Evolutionary conservation across 1,140 invertebrate species (phyloP), one percentile per base, ranked within the genome.

Genomic region (Formica selysi): DNA sequence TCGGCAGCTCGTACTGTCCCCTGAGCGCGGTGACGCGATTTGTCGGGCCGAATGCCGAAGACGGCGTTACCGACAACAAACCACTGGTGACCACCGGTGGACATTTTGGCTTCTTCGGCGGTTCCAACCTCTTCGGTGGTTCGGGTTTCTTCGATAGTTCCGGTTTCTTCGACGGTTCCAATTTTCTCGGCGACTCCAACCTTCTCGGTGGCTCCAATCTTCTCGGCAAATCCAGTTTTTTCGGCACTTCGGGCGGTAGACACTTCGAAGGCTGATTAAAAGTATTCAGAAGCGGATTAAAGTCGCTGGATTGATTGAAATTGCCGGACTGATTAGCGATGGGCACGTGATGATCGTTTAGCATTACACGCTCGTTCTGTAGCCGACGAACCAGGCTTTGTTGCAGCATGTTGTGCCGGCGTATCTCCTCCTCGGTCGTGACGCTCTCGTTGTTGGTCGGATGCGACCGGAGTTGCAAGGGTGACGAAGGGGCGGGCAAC

Each of bases 351-450:
- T 67, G 26, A 26, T 89, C 70, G 16, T 86, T 89, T 11, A 89
- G 41, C 2, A 29, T 67, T 1, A 38, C 64, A 19, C 86, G 87
- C 61, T 93, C 89, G 26, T 79, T 81, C n/a, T 94, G 91, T 2
- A 95, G 22, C 0, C 91, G 92, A 22, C 90, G 91, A 0, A 94
- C 92, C 0, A 95, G 65, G 59, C 73, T 94, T 59, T 93, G 93
- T 65, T 95, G 95, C 1, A 95, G 62, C 78, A 94, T 74, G 65
- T 95, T 95, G 78, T 95, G 94, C 5, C 94, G 91, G 57, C 93
- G 93, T 38, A 95, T 93, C 32, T 95, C 94, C 10, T 92, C 89
- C 8, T 91, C 71, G 32, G 87, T 85, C 0, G 87, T 59, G 0
- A 26, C 41, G 2, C 41, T 67, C 8, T 90, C 86, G 36, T 67